phyloP scores from a whole-genome alignment of 2,113 vertebrate genomes.

The Chlamydotis undulata region DNA sequence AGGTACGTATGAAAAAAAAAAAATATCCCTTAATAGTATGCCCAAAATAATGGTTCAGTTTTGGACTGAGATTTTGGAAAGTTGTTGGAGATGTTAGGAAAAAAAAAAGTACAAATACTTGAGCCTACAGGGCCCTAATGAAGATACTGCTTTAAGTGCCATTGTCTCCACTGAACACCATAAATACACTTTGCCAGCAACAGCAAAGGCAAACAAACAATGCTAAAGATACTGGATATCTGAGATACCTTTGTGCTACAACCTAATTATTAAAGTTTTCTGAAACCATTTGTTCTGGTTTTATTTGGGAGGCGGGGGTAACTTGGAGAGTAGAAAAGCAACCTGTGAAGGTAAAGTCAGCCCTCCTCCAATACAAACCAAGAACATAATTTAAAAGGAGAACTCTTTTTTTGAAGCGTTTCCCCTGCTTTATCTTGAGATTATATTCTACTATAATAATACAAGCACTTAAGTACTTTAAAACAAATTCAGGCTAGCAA shows the following conservation, averaged over 20 bases:
- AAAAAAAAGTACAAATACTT: not conserved
- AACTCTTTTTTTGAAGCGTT: not conserved
- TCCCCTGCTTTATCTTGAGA: not conserved
- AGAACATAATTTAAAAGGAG: not conserved
- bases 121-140: not conserved
- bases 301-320: not conserved
- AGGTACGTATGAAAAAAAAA: not conserved
- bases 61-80: not conserved
- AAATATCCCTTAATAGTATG: not conserved
- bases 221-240: not conserved
- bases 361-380: not conserved
- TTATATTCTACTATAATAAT: not conserved
- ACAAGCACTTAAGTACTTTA: not conserved
- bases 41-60: not conserved
- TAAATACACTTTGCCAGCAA: not conserved
- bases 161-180: not conserved
- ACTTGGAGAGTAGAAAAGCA: slow-evolving; percentile 4
- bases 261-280: not conserved
- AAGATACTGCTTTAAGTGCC: not conserved
- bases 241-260: not conserved
- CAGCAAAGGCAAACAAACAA: not conserved
- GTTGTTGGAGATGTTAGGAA: not conserved
- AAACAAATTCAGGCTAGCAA: slow-evolving; percentile 29
- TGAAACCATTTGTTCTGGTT: not conserved
- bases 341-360: not conserved